phyloP scores from a whole-genome alignment of 1,140 invertebrate species.

The Drosophila sturtevanti region DNA sequence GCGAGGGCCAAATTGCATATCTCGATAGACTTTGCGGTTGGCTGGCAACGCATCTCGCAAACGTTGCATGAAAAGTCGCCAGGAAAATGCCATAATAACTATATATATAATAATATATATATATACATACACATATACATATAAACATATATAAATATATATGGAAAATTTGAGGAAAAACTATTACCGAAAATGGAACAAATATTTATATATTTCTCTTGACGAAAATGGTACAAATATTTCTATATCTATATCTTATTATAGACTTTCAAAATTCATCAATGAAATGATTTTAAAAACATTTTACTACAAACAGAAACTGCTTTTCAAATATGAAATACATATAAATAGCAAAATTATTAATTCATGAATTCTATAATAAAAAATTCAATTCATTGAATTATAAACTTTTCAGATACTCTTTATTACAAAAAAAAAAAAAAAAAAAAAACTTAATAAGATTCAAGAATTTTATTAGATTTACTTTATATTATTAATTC shows the following conservation, averaged over 20 bases:
- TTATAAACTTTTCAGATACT: no score
- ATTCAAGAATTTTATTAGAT: no score
- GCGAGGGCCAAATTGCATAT: conserved; percentile 51
- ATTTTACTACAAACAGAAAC: not conserved
- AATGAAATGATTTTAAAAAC: not conserved
- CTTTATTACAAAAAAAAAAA: no score
- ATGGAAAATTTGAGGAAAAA: not conserved
- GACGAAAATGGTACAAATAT: not conserved
- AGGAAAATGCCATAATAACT: conserved; percentile 14
- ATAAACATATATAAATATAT: not conserved
- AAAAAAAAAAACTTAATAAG: no score
- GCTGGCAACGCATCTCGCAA: conserved; percentile 38
- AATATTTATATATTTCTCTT: not conserved
- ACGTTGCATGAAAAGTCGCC: conserved; percentile 45
- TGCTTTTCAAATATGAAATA: not conserved
- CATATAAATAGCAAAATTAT: not conserved
- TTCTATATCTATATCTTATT: not conserved
- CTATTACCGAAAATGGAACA: not conserved
- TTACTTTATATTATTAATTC: no score
- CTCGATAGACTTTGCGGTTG: conserved; percentile 47
- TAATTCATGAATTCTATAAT: not conserved
- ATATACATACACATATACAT: not conserved
- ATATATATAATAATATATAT: not conserved
- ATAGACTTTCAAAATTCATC: not conserved
- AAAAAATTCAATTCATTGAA: no score